These are phyloP conservation scores for Sinocyclocheilus anophthalmus DNA, from an alignment of 2,113 vertebrate genomes.

Conservation along the genomic window DNA sequence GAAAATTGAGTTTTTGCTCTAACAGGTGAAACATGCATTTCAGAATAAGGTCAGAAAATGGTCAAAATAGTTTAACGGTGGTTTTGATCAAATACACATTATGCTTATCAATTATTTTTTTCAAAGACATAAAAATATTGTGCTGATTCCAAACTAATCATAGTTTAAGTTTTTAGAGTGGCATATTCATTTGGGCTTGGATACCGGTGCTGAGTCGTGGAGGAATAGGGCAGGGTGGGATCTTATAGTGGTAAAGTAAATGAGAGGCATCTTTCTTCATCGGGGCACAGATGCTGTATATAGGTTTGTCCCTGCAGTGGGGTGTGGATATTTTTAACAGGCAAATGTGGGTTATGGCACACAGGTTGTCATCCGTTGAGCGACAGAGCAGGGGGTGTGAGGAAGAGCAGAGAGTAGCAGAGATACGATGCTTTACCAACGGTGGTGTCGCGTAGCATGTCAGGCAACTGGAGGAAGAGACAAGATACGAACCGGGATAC, in stretches of 20 bases:
- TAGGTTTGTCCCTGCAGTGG: constrained; percentile 58
- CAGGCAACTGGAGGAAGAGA: no score
- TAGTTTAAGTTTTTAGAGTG: background rate
- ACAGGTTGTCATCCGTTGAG: no score
- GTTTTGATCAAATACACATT: background rate
- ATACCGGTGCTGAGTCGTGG: constrained; percentile 38
- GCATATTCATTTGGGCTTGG: background rate
- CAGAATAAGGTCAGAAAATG: background rate
- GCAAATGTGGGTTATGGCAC: constrained; percentile 63
- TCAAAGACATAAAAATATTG: background rate
- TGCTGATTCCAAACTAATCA: no score
- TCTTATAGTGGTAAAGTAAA: constrained; percentile 19
- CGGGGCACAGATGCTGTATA: constrained; percentile 50
- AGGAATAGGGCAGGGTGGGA: background rate
- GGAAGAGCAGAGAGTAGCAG: no score
- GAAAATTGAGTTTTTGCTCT: background rate
- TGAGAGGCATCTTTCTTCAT: constrained; percentile 26
- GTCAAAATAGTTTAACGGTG: background rate
- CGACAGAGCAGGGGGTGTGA: no score
- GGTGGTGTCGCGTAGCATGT: no score
- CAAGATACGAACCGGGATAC: no score
- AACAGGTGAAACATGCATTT: background rate
- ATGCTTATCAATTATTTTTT: background rate
- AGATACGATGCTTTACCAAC: no score
- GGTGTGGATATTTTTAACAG: constrained; percentile 60